Conservation (phyloP, 2,113 vertebrate species). For the Diphyllodes magnificus region DNA sequence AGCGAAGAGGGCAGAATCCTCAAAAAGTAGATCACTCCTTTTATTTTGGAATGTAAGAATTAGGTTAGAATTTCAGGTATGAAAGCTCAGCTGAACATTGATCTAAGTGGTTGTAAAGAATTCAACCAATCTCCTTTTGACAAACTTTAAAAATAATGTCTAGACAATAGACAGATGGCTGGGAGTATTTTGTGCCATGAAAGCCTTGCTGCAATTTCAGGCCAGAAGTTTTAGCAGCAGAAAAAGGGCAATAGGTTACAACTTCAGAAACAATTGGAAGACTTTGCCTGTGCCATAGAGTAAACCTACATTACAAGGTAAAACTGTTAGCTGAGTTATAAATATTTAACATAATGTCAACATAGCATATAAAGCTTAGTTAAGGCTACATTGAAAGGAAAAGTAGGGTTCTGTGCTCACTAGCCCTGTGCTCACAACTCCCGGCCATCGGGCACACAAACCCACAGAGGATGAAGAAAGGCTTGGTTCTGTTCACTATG, state of each 20-base stretch:
- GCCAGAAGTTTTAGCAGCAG: not conserved
- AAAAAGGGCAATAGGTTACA: not conserved
- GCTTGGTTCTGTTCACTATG: not conserved
- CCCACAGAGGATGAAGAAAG: not conserved
- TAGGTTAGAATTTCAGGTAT: not conserved
- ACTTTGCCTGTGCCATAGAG: not conserved
- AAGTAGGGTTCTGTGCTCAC: not conserved
- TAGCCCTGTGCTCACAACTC: not conserved
- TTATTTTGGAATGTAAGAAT: not conserved
- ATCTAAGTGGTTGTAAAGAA: not conserved
- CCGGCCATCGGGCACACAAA: not conserved
- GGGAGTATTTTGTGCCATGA: not conserved
- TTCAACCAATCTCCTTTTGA: not conserved
- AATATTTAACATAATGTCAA: not conserved
- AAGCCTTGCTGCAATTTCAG: not conserved
- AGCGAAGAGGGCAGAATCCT: not conserved
- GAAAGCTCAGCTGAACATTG: not conserved
- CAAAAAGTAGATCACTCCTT: not conserved
- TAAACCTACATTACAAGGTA: not conserved
- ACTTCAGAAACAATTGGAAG: not conserved
- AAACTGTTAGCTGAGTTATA: not conserved
- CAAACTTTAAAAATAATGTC: not conserved
- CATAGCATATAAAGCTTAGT: not conserved
- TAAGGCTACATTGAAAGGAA: not conserved
- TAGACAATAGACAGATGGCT: not conserved